Evolutionary conservation across 2,888 invertebrate species (phyloP).

Genomic region (Chydorus sphaericus): DNA sequence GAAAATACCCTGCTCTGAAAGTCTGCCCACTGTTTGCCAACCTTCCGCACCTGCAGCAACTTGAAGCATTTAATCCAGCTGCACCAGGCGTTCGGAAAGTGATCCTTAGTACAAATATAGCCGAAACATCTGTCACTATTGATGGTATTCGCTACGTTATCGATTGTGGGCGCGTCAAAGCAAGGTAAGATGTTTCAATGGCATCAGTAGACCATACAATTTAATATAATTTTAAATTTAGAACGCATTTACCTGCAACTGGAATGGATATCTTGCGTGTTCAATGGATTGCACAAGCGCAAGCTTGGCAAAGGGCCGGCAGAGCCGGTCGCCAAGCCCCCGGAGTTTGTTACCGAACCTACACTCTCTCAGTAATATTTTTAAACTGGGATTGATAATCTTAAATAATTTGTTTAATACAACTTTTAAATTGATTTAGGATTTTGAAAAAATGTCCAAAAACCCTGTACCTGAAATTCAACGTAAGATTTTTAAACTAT

Average conservation of each 20-base stretch:
- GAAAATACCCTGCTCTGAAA: conserved; percentile 48
- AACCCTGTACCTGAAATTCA: conserved; percentile 78
- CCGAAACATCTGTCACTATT: conserved; percentile 45
- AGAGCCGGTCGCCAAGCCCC: conserved; percentile 76
- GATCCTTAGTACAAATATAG: conserved; percentile 42
- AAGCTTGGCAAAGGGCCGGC: conserved; percentile 84
- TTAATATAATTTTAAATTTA: conserved; percentile 22
- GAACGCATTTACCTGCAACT: conserved; percentile 61
- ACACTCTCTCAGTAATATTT: conserved; percentile 43
- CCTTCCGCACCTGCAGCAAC: conserved; percentile 34
- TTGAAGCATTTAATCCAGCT: conserved; percentile 33
- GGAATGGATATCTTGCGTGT: conserved; percentile 72
- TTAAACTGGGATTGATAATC: neutral
- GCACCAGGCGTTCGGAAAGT: conserved; percentile 35
- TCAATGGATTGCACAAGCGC: conserved; percentile 71
- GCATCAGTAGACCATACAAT: too few relatives aligned
- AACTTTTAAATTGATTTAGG: conserved; percentile 25
- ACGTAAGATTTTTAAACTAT: conserved; percentile 19
- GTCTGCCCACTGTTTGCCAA: conserved; percentile 48
- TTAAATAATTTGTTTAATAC: neutral
- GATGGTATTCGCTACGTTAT: conserved; percentile 73
- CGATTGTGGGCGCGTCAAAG: conserved; percentile 83
- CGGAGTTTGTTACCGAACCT: conserved; percentile 76
- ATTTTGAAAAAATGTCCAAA: conserved; percentile 52
- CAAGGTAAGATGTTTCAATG: conserved; percentile 39